phyloP scores from a whole-genome alignment of 2,888 invertebrate genomes.

The Phyto melanocephala region DNA sequence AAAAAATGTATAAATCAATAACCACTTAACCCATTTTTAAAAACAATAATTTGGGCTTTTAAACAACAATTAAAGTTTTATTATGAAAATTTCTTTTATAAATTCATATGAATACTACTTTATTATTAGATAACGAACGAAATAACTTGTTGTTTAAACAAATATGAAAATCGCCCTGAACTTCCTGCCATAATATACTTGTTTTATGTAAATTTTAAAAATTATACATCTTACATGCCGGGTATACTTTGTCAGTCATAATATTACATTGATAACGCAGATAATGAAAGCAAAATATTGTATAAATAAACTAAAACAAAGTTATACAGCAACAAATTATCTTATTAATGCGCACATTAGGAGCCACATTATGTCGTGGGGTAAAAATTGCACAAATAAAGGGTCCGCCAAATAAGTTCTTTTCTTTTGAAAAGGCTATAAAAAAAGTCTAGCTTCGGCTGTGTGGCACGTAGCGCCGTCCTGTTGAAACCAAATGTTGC shows the following conservation, averaged over 20 bases:
- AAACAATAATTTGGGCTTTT: no score
- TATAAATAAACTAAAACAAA: background rate
- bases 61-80: no score
- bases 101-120: no score
- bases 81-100: no score
- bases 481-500: no score
- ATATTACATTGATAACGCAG: conserved; percentile 18
- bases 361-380: background rate
- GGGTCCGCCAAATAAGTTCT: no score
- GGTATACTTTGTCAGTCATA: conserved; percentile 7
- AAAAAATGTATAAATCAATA: no score
- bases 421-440: no score
- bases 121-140: background rate
- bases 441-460: no score
- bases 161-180: background rate
- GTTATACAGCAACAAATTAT: conserved; percentile 3
- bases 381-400: no score
- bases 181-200: background rate
- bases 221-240: conserved; percentile 35
- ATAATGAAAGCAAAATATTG: conserved; percentile 10
- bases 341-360: conserved; percentile 21
- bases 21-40: no score
- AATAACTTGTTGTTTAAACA: background rate
- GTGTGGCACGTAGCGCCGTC: no score
- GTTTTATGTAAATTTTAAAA: conserved; percentile 8